A percentile compares a stretch with the other conserved stretches of the same genome.
Conservation (phyloP, 2,113 vertebrate species). For the Parus major region DNA sequence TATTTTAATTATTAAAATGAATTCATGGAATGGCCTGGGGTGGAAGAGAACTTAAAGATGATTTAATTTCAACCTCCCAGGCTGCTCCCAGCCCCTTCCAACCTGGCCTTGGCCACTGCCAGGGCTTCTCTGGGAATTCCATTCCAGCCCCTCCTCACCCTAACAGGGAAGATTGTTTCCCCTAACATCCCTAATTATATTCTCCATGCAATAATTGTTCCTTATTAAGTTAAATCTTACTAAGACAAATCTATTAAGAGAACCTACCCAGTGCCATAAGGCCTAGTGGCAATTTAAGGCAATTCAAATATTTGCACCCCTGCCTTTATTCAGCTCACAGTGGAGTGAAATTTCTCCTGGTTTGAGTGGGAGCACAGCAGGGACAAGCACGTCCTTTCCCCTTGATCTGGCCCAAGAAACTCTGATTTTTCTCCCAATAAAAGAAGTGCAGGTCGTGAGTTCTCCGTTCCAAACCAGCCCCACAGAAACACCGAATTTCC, state of each 20-base stretch:
- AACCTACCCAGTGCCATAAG: not conserved
- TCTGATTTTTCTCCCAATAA: not conserved
- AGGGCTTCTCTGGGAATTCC: not conserved
- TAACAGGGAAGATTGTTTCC: not conserved
- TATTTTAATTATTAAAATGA: not conserved
- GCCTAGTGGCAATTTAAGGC: not conserved
- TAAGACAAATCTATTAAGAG: not conserved
- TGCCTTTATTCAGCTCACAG: accelerated
- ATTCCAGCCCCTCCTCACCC: not conserved
- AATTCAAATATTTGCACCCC: accelerated
- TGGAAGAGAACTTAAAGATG: not conserved
- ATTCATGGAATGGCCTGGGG: not conserved
- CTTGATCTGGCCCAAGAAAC: accelerated
- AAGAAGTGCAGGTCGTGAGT: not conserved
- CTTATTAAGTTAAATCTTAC: not conserved
- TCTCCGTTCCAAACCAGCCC: not conserved
- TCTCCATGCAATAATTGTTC: not conserved
- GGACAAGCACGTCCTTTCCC: not conserved
- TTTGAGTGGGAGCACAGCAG: not conserved
- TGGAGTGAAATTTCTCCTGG: not conserved
- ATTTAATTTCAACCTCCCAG: not conserved
- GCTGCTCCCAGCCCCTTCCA: not conserved
- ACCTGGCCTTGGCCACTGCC: accelerated
- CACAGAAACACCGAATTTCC: not conserved
- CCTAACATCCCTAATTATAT: not conserved